These are phyloP conservation scores for Gasterosteus nipponicus DNA, from an alignment of 2,113 vertebrate species.

Conservation along the genomic window DNA sequence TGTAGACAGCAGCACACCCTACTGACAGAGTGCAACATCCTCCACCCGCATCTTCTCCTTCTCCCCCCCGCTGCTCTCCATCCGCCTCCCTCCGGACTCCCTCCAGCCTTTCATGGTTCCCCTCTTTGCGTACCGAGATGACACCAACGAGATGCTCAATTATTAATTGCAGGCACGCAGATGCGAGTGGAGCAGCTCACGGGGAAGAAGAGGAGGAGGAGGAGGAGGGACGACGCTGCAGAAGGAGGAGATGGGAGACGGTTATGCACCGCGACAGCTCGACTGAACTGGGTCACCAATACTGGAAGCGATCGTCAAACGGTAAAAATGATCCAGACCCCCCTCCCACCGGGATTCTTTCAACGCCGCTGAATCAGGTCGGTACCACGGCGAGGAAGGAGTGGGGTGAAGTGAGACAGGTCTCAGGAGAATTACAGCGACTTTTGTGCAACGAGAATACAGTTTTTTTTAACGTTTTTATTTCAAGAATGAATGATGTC, in stretches of 20 bases:
- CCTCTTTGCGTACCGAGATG: constrained; percentile 24
- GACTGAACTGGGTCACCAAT: constrained; percentile 82
- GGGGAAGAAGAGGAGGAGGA: constrained; percentile 3
- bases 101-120: constrained; percentile 18
- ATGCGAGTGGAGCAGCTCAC: constrained; percentile 19
- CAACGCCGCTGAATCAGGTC: constrained; percentile 43
- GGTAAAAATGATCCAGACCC: constrained; percentile 35
- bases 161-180: constrained; percentile 64
- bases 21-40: constrained; percentile 41
- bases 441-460: background rate
- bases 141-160: constrained; percentile 58
- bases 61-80: constrained; percentile 19
- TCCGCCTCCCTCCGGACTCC: constrained; percentile 22
- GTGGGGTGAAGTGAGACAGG: background rate
- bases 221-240: constrained; percentile 24
- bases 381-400: background rate
- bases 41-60: constrained; percentile 4
- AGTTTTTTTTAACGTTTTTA: background rate
- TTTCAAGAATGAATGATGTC: constrained; percentile 2
- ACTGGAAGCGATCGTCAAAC: constrained; percentile 52
- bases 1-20: constrained; percentile 55
- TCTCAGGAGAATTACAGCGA: constrained; percentile 2
- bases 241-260: constrained; percentile 43
- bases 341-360: constrained; percentile 22
- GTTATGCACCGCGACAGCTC: constrained; percentile 59